Percentiles rank a stretch among this genome's conserved stretches.
Conservation (phyloP, 2,888 invertebrate genomes). For the Agrotis clavis region DNA sequence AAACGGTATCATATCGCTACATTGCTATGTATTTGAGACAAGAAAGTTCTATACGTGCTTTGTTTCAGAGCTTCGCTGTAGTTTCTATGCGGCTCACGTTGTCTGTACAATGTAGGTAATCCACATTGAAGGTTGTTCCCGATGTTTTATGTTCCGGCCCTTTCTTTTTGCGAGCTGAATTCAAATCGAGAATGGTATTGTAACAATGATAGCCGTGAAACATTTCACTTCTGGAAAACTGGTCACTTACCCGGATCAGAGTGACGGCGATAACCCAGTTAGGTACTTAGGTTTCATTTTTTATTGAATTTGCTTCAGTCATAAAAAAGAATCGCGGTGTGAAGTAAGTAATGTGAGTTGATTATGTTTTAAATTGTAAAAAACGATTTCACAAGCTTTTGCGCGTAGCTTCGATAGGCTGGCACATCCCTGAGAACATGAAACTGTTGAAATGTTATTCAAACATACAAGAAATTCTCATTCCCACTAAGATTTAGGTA, state of each 20-base stretch:
- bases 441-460: constrained; percentile 54
- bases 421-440: constrained; percentile 54
- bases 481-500: constrained; percentile 36
- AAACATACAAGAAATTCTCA: constrained; percentile 30
- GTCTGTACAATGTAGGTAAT: constrained; percentile 68
- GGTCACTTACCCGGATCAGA: constrained; percentile 43
- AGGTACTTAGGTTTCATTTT: constrained; percentile 31
- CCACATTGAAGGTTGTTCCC: constrained; percentile 75
- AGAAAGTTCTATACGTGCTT: constrained; percentile 80
- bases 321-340: constrained; percentile 10
- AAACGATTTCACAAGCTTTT: constrained; percentile 26
- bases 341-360: constrained; percentile 8
- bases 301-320: constrained; percentile 2
- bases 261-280: constrained; percentile 37
- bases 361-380: constrained; percentile 12
- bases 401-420: constrained; percentile 11
- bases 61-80: constrained; percentile 71
- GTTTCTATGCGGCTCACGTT: constrained; percentile 76
- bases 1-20: constrained; percentile 34
- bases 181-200: constrained; percentile 58
- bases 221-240: constrained; percentile 41
- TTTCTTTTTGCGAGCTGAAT: constrained; percentile 79
- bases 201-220: constrained; percentile 31
- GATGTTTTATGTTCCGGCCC: constrained; percentile 71
- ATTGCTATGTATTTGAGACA: constrained; percentile 63